Evolutionary conservation across 1,140 invertebrate genomes (phyloP).

Genomic region (Zaprionus gabonicus): DNA sequence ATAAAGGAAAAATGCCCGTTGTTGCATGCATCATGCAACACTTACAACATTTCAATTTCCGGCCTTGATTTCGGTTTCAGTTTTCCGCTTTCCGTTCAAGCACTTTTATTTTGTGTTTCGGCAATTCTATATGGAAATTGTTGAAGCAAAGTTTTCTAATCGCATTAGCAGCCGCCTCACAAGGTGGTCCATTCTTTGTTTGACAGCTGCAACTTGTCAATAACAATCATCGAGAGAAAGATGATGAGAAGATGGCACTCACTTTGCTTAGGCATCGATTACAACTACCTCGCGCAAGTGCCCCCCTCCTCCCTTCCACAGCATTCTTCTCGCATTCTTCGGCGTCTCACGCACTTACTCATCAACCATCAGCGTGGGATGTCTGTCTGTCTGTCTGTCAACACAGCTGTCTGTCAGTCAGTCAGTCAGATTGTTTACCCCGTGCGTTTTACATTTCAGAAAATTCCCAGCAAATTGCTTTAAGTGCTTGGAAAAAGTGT

Average conservation of each 20-base stretch:
- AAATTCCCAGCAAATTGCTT: slow-evolving; percentile 63
- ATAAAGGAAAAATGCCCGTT: slow-evolving; percentile 12
- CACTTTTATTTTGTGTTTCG: not conserved
- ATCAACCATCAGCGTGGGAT: not conserved
- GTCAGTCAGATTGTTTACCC: slow-evolving; percentile 58
- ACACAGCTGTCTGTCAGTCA: slow-evolving; percentile 49
- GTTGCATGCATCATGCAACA: slow-evolving; percentile 46
- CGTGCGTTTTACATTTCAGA: slow-evolving; percentile 14
- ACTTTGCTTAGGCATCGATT: slow-evolving; percentile 58
- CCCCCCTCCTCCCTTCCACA: not conserved
- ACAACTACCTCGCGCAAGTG: slow-evolving; percentile 33
- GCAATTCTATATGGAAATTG: slow-evolving; percentile 25
- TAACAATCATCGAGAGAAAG: not conserved
- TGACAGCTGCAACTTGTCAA: slow-evolving; percentile 47
- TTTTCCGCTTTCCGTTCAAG: slow-evolving; percentile 7
- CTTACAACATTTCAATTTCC: slow-evolving; percentile 62
- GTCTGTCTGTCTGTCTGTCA: not conserved
- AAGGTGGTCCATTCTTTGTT: not conserved
- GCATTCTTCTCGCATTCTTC: slow-evolving; percentile 3
- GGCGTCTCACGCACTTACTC: slow-evolving; percentile 18
- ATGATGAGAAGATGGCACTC: slow-evolving; percentile 15
- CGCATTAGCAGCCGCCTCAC: slow-evolving; percentile 51
- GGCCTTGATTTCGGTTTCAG: slow-evolving; percentile 47
- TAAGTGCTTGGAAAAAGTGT: slow-evolving; percentile 70
- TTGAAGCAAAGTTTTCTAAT: slow-evolving; percentile 57